Evolutionary conservation across 2,888 invertebrate genomes (phyloP).

Genomic region (Eristalinus sepulchralis): DNA sequence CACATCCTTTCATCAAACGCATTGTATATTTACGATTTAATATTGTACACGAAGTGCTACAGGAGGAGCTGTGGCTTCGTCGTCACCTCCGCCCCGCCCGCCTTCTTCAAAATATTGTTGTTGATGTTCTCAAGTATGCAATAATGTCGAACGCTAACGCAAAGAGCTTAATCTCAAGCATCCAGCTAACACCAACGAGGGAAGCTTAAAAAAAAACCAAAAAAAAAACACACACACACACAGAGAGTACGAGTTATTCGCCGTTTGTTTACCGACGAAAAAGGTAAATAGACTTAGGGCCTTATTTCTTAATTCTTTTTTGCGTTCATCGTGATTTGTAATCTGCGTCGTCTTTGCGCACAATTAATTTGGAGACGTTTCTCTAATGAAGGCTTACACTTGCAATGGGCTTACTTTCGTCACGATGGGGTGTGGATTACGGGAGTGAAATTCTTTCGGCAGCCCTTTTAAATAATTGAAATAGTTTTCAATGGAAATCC

Average conservation of each 20-base stretch:
- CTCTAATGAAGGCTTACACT: slow-evolving; percentile 9
- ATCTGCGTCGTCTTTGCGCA: slow-evolving; percentile 10
- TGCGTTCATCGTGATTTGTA: slow-evolving; percentile 38
- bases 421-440: not conserved
- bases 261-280: slow-evolving; percentile 15
- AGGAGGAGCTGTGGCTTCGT: not conserved
- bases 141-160: slow-evolving; percentile 48
- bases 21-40: slow-evolving; percentile 64
- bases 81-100: slow-evolving; percentile 14
- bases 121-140: slow-evolving; percentile 57
- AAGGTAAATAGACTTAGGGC: slow-evolving; percentile 26
- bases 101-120: slow-evolving; percentile 34
- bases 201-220: not conserved
- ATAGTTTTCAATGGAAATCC: slow-evolving; percentile 32
- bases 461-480: slow-evolving; percentile 37
- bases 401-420: not conserved
- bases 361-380: slow-evolving; percentile 29
- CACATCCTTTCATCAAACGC: slow-evolving; percentile 36
- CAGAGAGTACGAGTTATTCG: slow-evolving; percentile 7
- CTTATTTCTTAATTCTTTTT: not conserved
- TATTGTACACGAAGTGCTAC: slow-evolving; percentile 41
- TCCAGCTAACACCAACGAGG: not conserved
- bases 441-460: slow-evolving; percentile 1
- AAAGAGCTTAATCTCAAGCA: slow-evolving; percentile 47
- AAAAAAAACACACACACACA: not conserved